A percentile compares a stretch with the other conserved stretches of the same genome.
Conservation (phyloP, 2,888 invertebrate genomes). For the Macaria liturata region DNA sequence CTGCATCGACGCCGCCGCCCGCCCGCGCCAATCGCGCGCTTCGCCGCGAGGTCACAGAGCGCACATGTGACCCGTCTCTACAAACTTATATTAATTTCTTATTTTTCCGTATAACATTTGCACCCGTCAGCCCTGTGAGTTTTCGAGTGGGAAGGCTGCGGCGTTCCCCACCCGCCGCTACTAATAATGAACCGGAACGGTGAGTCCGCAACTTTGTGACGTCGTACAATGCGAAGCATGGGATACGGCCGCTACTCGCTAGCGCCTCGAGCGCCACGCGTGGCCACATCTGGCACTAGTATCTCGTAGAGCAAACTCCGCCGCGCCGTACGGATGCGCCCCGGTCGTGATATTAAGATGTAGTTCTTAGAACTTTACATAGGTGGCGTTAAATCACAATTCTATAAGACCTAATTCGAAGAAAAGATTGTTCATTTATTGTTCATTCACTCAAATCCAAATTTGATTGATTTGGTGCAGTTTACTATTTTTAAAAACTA, state of each 20-base stretch:
- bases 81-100: conserved; percentile 18
- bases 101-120: conserved; percentile 27
- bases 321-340: no score
- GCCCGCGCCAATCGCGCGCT: conserved; percentile 56
- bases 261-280: conserved; percentile 42
- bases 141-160: conserved; percentile 6
- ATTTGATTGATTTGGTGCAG: no score
- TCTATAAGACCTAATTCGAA: no score
- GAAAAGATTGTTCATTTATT: no score
- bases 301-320: no score
- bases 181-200: conserved; percentile 62
- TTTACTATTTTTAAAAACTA: no score
- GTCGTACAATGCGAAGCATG: not conserved
- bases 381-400: no score
- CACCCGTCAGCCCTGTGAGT: conserved; percentile 1
- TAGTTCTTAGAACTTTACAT: no score
- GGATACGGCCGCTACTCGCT: not conserved
- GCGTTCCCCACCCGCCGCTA: conserved; percentile 1
- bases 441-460: no score
- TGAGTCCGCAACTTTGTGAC: conserved; percentile 45
- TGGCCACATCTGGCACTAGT: no score
- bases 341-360: no score
- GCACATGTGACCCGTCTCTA: conserved; percentile 72
- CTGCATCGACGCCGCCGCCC: conserved; percentile 52
- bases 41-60: conserved; percentile 55